These are phyloP conservation scores for Mythimna vitellina DNA, from an alignment of 2,888 invertebrate genomes.

Conservation along the genomic window DNA sequence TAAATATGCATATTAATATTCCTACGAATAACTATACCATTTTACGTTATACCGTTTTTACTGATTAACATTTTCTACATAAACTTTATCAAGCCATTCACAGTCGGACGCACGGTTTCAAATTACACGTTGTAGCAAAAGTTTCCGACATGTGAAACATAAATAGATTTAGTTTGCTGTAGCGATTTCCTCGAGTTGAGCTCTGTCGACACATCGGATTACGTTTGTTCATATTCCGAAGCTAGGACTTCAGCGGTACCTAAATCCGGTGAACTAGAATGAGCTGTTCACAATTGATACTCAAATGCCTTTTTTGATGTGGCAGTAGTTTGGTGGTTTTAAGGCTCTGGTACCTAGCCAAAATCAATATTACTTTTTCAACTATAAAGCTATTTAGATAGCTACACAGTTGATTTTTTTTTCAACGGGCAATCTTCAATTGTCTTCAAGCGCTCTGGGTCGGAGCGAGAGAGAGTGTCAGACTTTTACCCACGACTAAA, in stretches of 20 bases:
- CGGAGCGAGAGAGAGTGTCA: no score
- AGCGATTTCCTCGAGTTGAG: constrained; percentile 39
- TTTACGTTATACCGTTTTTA: neutral
- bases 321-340: neutral
- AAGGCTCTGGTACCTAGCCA: neutral
- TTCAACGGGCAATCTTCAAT: no score
- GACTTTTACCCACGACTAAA: no score
- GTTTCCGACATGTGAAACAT: constrained; percentile 27
- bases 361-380: neutral
- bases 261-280: constrained; percentile 3
- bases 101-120: constrained; percentile 17
- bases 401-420: no score
- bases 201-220: constrained; percentile 35
- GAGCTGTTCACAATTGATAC: constrained; percentile 16
- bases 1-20: neutral
- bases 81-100: constrained; percentile 20
- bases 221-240: constrained; percentile 43
- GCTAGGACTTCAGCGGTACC: constrained; percentile 8
- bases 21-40: neutral
- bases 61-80: constrained; percentile 14
- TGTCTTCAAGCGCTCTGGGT: no score
- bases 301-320: neutral
- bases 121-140: constrained; percentile 30
- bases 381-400: neutral
- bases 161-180: constrained; percentile 44